Evolutionary conservation across 1,140 invertebrate species (phyloP).

Genomic region (Magallana ariakensis): DNA sequence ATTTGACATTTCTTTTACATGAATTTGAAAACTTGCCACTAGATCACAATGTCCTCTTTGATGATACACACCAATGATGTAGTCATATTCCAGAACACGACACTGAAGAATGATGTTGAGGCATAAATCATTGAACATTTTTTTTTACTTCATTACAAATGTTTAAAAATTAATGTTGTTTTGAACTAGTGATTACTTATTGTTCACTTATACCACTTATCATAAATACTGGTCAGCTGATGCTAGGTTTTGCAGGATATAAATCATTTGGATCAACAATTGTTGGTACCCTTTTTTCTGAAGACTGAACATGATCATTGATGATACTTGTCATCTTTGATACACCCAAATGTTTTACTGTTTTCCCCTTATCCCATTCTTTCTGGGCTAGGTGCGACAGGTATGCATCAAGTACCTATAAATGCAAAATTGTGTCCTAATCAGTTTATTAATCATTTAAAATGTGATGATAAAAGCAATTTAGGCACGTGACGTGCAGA

Average conservation of each 20-base stretch:
- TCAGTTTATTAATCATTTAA: not conserved
- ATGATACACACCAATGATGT: conserved; percentile 18
- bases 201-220: not conserved
- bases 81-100: conserved; percentile 17
- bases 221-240: not conserved
- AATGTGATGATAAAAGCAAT: not conserved
- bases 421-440: conserved; percentile 16
- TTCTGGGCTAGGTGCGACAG: conserved; percentile 2
- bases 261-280: not conserved
- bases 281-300: not conserved
- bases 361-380: conserved; percentile 11
- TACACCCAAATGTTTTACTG: not conserved
- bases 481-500: not conserved
- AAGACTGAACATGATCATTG: conserved; percentile 21
- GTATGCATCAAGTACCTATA: conserved; percentile 31
- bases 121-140: conserved; percentile 20
- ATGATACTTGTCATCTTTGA: conserved; percentile 20
- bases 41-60: conserved; percentile 19
- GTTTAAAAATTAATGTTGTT: not conserved
- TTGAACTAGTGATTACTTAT: not conserved
- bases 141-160: not conserved
- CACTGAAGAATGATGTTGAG: not conserved
- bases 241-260: not conserved
- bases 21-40: conserved; percentile 24
- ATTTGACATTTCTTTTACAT: not conserved